Evolutionary conservation across 2,888 invertebrate species (phyloP).

Genomic region (Hermaeophaga mercurialis): DNA sequence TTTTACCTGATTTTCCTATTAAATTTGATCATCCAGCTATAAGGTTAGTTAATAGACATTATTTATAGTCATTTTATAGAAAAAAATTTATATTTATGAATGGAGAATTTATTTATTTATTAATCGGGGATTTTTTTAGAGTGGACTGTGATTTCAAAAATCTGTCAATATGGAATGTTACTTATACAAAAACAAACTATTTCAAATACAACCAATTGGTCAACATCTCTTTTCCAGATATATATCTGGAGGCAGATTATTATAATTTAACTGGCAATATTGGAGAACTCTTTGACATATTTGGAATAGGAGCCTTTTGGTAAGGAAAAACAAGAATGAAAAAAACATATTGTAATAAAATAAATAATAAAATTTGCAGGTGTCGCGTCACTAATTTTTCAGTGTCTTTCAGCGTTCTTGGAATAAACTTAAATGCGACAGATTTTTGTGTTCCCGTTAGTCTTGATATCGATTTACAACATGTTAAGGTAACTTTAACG

Average conservation of each 20-base stretch:
- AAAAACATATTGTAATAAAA: too few relatives aligned
- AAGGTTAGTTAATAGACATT: too few relatives aligned
- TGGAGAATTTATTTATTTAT: too few relatives aligned
- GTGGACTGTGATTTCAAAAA: constrained; percentile 31
- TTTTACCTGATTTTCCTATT: too few relatives aligned
- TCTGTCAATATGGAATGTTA: constrained; percentile 24
- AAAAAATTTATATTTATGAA: too few relatives aligned
- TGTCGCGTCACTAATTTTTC: not conserved
- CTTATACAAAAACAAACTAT: constrained; percentile 14
- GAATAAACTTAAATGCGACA: constrained; percentile 7
- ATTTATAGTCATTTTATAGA: too few relatives aligned
- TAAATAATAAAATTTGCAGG: constrained; percentile 3
- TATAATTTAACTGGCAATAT: constrained; percentile 34
- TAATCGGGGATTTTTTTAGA: constrained; percentile 14
- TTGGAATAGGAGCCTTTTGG: constrained; percentile 36
- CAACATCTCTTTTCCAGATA: constrained; percentile 35
- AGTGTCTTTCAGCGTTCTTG: constrained; percentile 5
- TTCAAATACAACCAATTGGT: constrained; percentile 25
- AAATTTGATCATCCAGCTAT: too few relatives aligned
- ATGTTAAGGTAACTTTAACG: constrained; percentile 4
- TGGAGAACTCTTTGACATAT: constrained; percentile 39
- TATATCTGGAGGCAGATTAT: constrained; percentile 30
- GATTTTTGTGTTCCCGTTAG: constrained; percentile 15
- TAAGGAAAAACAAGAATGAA: constrained; percentile 21
- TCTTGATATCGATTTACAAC: constrained; percentile 9